These are phyloP conservation scores for Atherinosoma microstoma DNA, from an alignment of 2,797 vertebrate genomes.

Conservation along the genomic window DNA sequence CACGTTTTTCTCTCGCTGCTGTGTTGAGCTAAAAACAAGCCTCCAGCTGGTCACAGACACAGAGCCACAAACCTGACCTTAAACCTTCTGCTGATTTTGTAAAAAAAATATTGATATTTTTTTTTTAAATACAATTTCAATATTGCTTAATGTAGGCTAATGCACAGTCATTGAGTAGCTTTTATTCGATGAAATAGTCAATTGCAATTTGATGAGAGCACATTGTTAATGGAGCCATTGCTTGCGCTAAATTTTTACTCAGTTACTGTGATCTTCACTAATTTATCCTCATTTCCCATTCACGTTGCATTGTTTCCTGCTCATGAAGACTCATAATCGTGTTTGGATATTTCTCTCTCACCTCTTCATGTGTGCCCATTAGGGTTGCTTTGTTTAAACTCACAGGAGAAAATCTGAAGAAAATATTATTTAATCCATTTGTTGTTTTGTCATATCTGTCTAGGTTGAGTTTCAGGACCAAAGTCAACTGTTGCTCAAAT, in stretches of 20 bases:
- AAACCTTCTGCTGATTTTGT: background rate
- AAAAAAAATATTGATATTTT: too few species aligned
- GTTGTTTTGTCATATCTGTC: background rate
- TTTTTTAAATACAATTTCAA: too few species aligned
- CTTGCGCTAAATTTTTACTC: too few species aligned
- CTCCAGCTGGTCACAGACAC: conserved; percentile 51
- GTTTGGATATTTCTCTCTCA: background rate
- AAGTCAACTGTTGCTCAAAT: conserved; percentile 91
- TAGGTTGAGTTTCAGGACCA: conserved; percentile 97
- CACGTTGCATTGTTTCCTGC: background rate
- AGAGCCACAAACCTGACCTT: conserved; percentile 30
- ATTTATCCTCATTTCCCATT: background rate
- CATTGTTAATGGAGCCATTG: conserved; percentile 26
- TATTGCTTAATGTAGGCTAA: conserved; percentile 20
- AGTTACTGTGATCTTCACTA: background rate
- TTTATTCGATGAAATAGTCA: conserved; percentile 46
- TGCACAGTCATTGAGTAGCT: conserved; percentile 37
- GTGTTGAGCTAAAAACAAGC: conserved; percentile 31
- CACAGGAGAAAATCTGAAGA: background rate
- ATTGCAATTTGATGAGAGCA: conserved; percentile 45
- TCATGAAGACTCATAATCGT: background rate
- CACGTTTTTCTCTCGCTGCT: conserved; percentile 2
- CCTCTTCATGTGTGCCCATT: background rate
- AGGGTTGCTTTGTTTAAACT: background rate
- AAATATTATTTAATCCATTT: background rate